Evolutionary conservation across 1,140 invertebrate species (phyloP), one percentile per base, ranked within the genome.

Genomic region (Megalonaias nervosa): DNA sequence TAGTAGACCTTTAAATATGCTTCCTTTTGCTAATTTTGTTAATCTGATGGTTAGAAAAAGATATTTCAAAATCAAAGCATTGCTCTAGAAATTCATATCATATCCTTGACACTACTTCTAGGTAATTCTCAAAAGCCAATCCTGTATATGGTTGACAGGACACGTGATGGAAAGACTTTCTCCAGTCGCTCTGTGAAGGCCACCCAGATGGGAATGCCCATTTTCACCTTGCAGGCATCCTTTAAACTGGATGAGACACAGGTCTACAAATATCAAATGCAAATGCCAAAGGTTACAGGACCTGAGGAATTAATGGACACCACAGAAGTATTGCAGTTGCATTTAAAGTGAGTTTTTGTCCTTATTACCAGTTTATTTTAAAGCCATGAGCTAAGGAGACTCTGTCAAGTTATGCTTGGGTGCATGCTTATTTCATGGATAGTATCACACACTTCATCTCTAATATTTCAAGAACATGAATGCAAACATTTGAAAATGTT

Each of bases 211-310:
- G 89, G 89, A 26, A 66, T 83, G 12, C 76, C 86, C 23, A 89
- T 91, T 17, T 88, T 90, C 75, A 86, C 88, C 16, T 87, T 89
- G 82, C 89, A 90, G 75, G 84, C 89, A 23, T 90, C 89, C 17
- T 91, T 89, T 75, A 90, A 91, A 68, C 82, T 77, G 74, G 84
- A 82, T n/a, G 90, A 91, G 73, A 76, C 66, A 21, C 83, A 84
- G 60, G 69, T 72, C 21, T 85, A 85, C 55, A 72, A 74, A 12
- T 85, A 87, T 76, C 87, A 88, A 75, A 79, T 76, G 59, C 69
- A 79, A 11, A 89, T 89, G 88, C 88, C 88, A 0, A 55, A 80
- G 23, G 82, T 81, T 14, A 81, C 84, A 21, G 71, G 82, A 19
- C 82, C 82, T 15, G 86, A 78, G 15, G 26, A 78, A 19, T 73